A percentile compares a stretch with the other conserved stretches of the same genome.
These are phyloP conservation scores for Pseudorectes ferrugineus DNA, from an alignment of 2,113 vertebrate species.

Conservation along the genomic window DNA sequence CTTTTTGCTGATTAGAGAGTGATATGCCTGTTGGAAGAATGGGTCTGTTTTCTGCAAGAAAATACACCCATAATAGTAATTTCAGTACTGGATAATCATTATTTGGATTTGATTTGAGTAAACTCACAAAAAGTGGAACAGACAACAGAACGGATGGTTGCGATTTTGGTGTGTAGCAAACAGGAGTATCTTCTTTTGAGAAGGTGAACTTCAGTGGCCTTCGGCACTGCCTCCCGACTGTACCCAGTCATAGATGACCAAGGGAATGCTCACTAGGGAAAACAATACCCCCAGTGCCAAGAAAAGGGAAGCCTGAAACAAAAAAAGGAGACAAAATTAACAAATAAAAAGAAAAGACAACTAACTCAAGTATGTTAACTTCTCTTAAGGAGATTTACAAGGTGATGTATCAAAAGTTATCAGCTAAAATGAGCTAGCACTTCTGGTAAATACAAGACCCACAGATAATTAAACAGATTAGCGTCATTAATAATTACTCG, in stretches of 20 bases:
- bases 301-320: constrained; percentile 73
- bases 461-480: constrained; percentile 26
- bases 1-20: constrained; percentile 13
- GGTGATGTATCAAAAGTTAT: not conserved
- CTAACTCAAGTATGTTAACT: constrained; percentile 7
- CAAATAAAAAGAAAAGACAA: not conserved
- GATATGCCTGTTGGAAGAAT: not conserved
- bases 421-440: not conserved
- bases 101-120: constrained; percentile 58
- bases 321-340: constrained; percentile 12
- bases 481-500: not conserved
- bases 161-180: constrained; percentile 50
- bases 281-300: constrained; percentile 74
- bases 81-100: constrained; percentile 35
- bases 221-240: constrained; percentile 23
- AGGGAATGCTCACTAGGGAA: constrained; percentile 77
- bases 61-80: constrained; percentile 16
- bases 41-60: constrained; percentile 29
- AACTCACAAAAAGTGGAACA: constrained; percentile 61
- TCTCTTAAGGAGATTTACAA: not conserved
- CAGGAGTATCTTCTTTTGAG: not conserved
- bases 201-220: constrained; percentile 44
- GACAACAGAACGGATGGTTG: constrained; percentile 46
- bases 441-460: not conserved
- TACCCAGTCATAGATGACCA: constrained; percentile 82